Evolutionary conservation across 2,113 vertebrate genomes (phyloP).

Genomic region (Lamprotornis superbus): DNA sequence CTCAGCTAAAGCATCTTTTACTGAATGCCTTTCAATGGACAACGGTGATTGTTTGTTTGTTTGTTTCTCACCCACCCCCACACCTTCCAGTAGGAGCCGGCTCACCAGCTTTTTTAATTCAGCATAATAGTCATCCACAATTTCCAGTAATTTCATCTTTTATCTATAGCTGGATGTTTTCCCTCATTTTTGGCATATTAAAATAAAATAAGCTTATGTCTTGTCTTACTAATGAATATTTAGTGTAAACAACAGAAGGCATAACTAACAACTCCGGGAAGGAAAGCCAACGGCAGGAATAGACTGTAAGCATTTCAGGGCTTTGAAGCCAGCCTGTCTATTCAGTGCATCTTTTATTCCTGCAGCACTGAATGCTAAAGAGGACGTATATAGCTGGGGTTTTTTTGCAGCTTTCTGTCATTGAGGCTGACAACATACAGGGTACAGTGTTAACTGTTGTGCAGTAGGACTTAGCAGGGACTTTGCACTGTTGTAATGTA

Average conservation of each 20-base stretch:
- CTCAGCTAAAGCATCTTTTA: neutral
- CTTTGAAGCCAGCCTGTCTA: conserved; percentile 36
- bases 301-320: neutral
- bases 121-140: rapidly evolving
- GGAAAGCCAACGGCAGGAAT: neutral
- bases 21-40: neutral
- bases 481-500: neutral
- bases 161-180: neutral
- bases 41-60: neutral
- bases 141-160: neutral
- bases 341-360: neutral
- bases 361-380: neutral
- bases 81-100: neutral
- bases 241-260: conserved; percentile 67
- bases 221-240: conserved; percentile 50
- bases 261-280: conserved; percentile 34
- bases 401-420: neutral
- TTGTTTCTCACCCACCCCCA: neutral
- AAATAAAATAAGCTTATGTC: conserved; percentile 33
- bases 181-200: neutral
- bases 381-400: neutral
- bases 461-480: neutral
- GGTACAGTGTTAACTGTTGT: neutral
- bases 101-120: neutral
- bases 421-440: neutral